These are phyloP conservation scores for Siphonodentalium dalli DNA, from an alignment of 2,888 invertebrate species.

Conservation along the genomic window DNA sequence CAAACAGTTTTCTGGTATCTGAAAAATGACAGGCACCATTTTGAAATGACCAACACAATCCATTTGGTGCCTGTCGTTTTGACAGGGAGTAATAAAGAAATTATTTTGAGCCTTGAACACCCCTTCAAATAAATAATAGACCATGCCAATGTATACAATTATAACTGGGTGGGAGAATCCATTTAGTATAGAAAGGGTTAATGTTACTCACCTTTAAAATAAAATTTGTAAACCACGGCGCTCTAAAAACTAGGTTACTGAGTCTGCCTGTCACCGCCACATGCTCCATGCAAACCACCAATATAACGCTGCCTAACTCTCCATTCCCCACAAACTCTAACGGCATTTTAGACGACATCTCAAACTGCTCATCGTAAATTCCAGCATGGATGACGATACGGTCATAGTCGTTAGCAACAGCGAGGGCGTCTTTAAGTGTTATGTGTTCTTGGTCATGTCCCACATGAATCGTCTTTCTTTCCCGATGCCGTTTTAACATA, in stretches of 20 bases:
- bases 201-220: constrained; percentile 55
- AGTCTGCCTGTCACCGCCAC: constrained; percentile 47
- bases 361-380: constrained; percentile 59
- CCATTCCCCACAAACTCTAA: constrained; percentile 57
- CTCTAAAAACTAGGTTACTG: constrained; percentile 54
- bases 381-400: constrained; percentile 54
- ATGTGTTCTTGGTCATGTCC: constrained; percentile 45
- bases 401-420: constrained; percentile 52
- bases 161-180: too few species aligned
- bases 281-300: constrained; percentile 56
- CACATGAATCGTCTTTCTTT: constrained; percentile 48
- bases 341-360: constrained; percentile 56
- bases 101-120: too few species aligned
- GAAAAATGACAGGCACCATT: too few species aligned
- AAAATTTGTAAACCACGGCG: constrained; percentile 59
- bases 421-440: constrained; percentile 48
- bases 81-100: too few species aligned
- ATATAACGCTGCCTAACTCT: constrained; percentile 50
- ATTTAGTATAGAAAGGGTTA: too few species aligned
- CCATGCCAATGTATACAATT: too few species aligned
- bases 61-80: too few species aligned
- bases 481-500: constrained; percentile 38
- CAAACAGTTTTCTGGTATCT: too few species aligned
- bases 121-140: too few species aligned
- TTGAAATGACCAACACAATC: too few species aligned